Evolutionary conservation across 2,888 invertebrate genomes (phyloP), one percentile per base, ranked within the genome.

Genomic region (Ochropleura leucogaster): DNA sequence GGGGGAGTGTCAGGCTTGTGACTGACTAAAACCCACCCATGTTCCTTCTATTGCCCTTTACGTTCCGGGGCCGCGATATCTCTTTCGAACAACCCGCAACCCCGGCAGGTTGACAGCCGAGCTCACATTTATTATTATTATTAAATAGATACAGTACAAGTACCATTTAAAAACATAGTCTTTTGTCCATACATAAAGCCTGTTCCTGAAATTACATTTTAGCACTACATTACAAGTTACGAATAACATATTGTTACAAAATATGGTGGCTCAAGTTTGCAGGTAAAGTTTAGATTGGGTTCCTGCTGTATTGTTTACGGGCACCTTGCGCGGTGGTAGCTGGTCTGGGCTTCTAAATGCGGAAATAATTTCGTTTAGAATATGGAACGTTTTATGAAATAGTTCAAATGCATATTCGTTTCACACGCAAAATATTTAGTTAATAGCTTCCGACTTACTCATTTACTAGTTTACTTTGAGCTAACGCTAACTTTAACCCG

Each of bases 281-380:
- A 83, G 86, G 83, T 79, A 77, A 86, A 86, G 77, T 86, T 86
- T 86, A 85, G 82, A 86, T 86, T 86, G 82, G 81, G 74, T 86
- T 77, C 62, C 53, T 53, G 65, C 65, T 60, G 78, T 62, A 74
- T 83, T 81, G 83, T 85, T 81, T 77, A 75, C 64, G 65, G 40
- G 55, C 53, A 71, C 68, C 77, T 66, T 49, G 20, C 30, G 53
- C 10, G 63, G 49, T 63, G 14, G 20, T 53, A 30, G 55, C 16
- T 57, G 30, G 57, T 57, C 62, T 74, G 4, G 55, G 47, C 20
- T 63, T 40, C 57, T 57, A 18, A 72, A 72, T 59, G 42, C 4
- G 20, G 44, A 72, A 79, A 80, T 51, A 44, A 40, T 20, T 62
- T 20, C 40, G 51, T 46, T 46, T 18, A 59, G 30, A 59, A 59